Percentiles rank a stretch among this genome's conserved stretches.
Conservation (phyloP, 2,888 invertebrate genomes). For the Drosophila kambysellisi region DNA sequence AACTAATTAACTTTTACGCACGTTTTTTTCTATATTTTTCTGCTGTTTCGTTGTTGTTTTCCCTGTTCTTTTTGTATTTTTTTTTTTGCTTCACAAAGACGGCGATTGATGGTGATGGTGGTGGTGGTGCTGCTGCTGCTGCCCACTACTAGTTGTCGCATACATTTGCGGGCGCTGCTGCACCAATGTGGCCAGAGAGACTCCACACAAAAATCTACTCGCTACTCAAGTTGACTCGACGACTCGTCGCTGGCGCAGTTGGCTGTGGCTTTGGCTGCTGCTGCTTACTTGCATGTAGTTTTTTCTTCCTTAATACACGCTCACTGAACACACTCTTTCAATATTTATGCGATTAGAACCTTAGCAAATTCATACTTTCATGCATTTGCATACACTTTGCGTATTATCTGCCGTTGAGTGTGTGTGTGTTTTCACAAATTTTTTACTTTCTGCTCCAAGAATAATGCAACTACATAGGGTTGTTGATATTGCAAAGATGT, state of each 20-base stretch:
- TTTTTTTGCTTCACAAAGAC: constrained; percentile 54
- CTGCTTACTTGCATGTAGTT: constrained; percentile 64
- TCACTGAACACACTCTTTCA: constrained; percentile 26
- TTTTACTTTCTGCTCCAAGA: constrained; percentile 54
- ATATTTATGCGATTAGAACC: constrained; percentile 18
- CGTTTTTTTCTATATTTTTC: constrained; percentile 43
- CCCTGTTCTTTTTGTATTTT: constrained; percentile 5
- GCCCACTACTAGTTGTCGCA: constrained; percentile 70
- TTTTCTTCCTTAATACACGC: constrained; percentile 18
- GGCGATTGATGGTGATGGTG: constrained; percentile 34
- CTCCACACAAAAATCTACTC: constrained; percentile 62
- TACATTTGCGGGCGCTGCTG: constrained; percentile 69
- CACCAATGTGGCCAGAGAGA: constrained; percentile 64
- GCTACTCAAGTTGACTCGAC: constrained; percentile 54
- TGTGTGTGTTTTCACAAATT: constrained; percentile 50
- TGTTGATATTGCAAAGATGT: constrained; percentile 53
- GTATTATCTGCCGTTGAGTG: constrained; percentile 20
- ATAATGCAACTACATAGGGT: constrained; percentile 63
- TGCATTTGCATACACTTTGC: constrained; percentile 40
- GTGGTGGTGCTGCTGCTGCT: constrained; percentile 44
- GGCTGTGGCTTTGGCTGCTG: constrained; percentile 54
- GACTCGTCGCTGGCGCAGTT: constrained; percentile 70
- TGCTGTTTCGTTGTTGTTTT: constrained; percentile 30
- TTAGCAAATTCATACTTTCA: constrained; percentile 30
- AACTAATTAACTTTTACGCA: constrained; percentile 70